Evolutionary conservation across 64 coral and sea anemone genomes (phyloP), one percentile per base, ranked within the genome.

Genomic region (Dendronephthya gigantea): DNA sequence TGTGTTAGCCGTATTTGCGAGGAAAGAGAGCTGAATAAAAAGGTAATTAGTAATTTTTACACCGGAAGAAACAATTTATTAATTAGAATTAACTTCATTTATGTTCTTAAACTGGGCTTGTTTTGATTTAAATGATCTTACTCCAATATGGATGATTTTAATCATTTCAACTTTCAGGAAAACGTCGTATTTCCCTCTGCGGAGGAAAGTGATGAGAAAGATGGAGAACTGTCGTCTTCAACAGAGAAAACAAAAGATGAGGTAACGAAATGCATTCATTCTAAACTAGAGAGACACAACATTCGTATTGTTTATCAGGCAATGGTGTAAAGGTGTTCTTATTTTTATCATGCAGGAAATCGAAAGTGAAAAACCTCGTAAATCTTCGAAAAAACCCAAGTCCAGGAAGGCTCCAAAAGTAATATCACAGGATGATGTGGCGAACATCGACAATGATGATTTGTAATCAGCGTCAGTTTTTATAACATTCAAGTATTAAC

Each of bases 21-120:
- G 29, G 90, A 92, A 84, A 85, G 55, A 11, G 90, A 92, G 7
- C 85, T 82, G 90, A 92, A 92, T 68, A 65, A 88, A 55, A 85
- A 92, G 79, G 90, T 92, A 85, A n/a, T n/a, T 23, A 45, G 4
- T 45, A 45, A 4, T 62, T 62, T 15, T 62, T 27, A n/a, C 55
- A 62, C 8, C 25, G 19, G 25, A n/a, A 27, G 0, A 23, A 23
- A 27, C 55, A 62, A 17, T 62, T 58, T 7, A 62, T 19, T 22
- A 62, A 2, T 62, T 2, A 62, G 4, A n/a, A 13, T n/a, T 27
- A n/a, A 62, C 8, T 62, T 62, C 1, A 27, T 62, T 9, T 6
- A 9, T 58, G 25, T 22, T 17, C 8, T 19, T 15, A 62, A 62
- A 23, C 10, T 62, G 8, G n/a, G n/a, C n/a, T 62, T 17, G 19